Conservation (phyloP, 2,888 invertebrate species). For the Drosophila helvetica region DNA sequence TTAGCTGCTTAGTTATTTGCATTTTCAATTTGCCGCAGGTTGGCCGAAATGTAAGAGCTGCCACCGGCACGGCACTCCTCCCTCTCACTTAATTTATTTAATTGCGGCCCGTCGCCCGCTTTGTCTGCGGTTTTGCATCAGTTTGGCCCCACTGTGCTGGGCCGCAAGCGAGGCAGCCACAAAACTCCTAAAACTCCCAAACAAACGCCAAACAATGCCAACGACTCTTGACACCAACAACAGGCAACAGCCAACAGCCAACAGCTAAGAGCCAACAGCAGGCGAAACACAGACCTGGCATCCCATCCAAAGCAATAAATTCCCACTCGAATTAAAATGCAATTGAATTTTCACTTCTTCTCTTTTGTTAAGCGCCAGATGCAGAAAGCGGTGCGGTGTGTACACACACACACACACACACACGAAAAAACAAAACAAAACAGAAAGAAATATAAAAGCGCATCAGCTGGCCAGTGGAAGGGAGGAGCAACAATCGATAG, state of each 20-base stretch:
- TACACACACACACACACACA: conserved; percentile 16
- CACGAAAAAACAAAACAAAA: conserved; percentile 18
- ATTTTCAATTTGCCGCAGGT: conserved; percentile 44
- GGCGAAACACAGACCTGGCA: conserved; percentile 4
- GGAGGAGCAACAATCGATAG: background rate
- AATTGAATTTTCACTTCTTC: conserved; percentile 75
- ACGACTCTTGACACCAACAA: conserved; percentile 69
- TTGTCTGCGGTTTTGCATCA: conserved; percentile 13
- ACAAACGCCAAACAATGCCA: conserved; percentile 51
- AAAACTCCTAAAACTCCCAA: conserved; percentile 24
- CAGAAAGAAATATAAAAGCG: conserved; percentile 45
- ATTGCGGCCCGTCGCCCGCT: conserved; percentile 10
- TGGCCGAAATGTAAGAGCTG: conserved; percentile 23
- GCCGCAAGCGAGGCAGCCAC: conserved; percentile 8
- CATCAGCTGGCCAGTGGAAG: conserved; percentile 29
- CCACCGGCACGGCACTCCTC: conserved; percentile 2
- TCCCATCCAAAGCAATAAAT: conserved; percentile 50
- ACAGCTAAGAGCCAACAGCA: conserved; percentile 41
- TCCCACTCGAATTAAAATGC: conserved; percentile 77
- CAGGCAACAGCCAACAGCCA: conserved; percentile 33
- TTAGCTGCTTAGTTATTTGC: conserved; percentile 51
- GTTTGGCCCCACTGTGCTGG: conserved; percentile 57
- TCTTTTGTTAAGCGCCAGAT: conserved; percentile 11
- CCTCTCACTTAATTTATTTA: conserved; percentile 26
- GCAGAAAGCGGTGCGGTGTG: conserved; percentile 22